Base-by-base conservation (phyloP, 2,797 vertebrate genomes). In the Neostethus bicornis region DNA sequence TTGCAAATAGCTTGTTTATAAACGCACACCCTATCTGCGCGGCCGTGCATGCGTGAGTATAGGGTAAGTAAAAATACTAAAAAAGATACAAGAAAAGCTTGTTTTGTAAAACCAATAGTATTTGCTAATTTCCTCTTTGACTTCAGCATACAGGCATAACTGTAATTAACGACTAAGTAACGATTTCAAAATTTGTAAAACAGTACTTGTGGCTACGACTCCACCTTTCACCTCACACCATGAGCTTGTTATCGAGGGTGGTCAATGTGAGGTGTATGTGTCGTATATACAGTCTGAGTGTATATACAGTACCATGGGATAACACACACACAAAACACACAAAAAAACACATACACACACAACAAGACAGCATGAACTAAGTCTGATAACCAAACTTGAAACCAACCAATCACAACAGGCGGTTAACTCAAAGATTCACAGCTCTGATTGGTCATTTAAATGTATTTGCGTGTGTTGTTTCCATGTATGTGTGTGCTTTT, bases 201-300 rank as follows among this genome's bases (percentile, higher is more conserved):
- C 50, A 49, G 61, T 46, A 46, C 66, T 66, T 68, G 65, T 49
- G 70, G 61, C 55, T 25, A 58, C 70, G 61, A 38, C 49, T 68
- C 51, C 29, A 70, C 74, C 70, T 62, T 45, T 62, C 46, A 67
- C 62, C 73, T 68, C 7, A 2, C 31, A 47, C 7, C n/a, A 17
- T 44, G 70, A 74, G 49, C 61, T 48, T 35, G 75, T 82, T 70
- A 50, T 28, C 35, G 16, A 87, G 68, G 81, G 79, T 64, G 75
- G 75, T 80, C 82, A 74, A 86, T 87, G 85, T 79, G 79, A 80
- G 83, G 81, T 70, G 77, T 84, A 89, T 90, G 90, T 69, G 81
- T 85, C 84, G 86, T 91, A 91, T 91, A 91, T 91, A 90, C 89
- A 90, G 71, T 53, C 65, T 60, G 65, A 47, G 58, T 90, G 87